phyloP scores from a whole-genome alignment of 2,797 vertebrate species.

The Cetoscarus ocellatus region DNA sequence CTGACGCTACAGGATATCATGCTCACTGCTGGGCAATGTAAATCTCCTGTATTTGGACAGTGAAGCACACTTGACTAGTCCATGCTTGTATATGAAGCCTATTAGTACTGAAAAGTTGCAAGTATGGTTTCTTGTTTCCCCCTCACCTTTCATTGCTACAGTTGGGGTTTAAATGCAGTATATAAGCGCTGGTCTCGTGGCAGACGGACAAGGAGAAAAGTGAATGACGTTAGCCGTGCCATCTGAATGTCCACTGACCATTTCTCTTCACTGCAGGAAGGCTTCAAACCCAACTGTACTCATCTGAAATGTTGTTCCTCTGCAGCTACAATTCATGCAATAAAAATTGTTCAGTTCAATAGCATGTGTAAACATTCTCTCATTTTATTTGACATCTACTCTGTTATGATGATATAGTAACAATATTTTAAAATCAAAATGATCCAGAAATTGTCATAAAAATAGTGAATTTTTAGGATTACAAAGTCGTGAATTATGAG shows the following conservation, averaged over 20 bases:
- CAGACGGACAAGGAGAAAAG: conserved; percentile 26
- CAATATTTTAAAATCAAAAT: too few relatives aligned
- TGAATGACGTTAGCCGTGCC: conserved; percentile 55
- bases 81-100: conserved; percentile 12
- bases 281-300: conserved; percentile 70
- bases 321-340: conserved; percentile 85
- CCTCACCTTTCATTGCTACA: not conserved
- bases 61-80: conserved; percentile 54
- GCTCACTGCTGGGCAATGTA: not conserved
- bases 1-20: conserved; percentile 25
- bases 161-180: conserved; percentile 69
- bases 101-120: conserved; percentile 6
- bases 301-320: conserved; percentile 73
- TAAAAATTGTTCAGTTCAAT: conserved; percentile 82
- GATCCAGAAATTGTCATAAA: too few relatives aligned
- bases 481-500: too few relatives aligned
- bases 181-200: conserved; percentile 61
- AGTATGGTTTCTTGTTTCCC: conserved; percentile 1
- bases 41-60: conserved; percentile 14
- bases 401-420: too few relatives aligned
- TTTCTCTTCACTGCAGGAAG: conserved; percentile 60
- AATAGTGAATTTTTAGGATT: too few relatives aligned
- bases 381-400: not conserved
- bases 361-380: conserved; percentile 23
- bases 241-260: conserved; percentile 72